phyloP scores from a whole-genome alignment of 1,140 invertebrate genomes.

The Tetragnatha versicolor region DNA sequence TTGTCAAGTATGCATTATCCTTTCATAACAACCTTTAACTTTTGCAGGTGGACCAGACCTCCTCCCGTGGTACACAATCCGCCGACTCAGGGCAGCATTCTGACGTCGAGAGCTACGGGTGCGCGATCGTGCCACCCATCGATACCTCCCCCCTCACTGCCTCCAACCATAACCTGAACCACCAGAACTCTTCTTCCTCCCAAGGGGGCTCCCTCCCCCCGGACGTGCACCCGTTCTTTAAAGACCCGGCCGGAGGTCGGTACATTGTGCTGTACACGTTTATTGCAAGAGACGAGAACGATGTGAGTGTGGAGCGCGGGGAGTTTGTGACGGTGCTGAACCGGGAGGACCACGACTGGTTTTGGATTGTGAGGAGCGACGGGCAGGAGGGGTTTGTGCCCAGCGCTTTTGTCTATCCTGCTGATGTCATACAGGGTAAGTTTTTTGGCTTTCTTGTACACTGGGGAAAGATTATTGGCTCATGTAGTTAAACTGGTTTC shows the following conservation, averaged over 20 bases:
- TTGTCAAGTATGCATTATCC: no score
- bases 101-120: constrained; percentile 71
- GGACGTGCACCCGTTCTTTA: constrained; percentile 85
- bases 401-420: constrained; percentile 91
- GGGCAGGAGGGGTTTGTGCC: constrained; percentile 96
- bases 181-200: constrained; percentile 48
- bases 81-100: constrained; percentile 65
- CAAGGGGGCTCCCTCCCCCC: constrained; percentile 59
- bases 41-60: no score
- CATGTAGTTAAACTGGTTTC: neutral
- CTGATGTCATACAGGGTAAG: constrained; percentile 77
- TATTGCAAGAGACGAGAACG: constrained; percentile 90
- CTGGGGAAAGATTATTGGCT: neutral
- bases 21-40: no score
- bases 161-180: constrained; percentile 35
- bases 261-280: constrained; percentile 94
- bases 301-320: constrained; percentile 89
- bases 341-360: constrained; percentile 93
- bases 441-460: neutral
- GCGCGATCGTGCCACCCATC: no score
- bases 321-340: constrained; percentile 95
- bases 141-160: constrained; percentile 66
- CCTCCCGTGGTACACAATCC: constrained; percentile 38
- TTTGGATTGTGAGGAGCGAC: constrained; percentile 90
- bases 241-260: constrained; percentile 87